These are phyloP conservation scores for Euplagia quadripunctaria DNA, from an alignment of 2,888 invertebrate species.

Conservation along the genomic window DNA sequence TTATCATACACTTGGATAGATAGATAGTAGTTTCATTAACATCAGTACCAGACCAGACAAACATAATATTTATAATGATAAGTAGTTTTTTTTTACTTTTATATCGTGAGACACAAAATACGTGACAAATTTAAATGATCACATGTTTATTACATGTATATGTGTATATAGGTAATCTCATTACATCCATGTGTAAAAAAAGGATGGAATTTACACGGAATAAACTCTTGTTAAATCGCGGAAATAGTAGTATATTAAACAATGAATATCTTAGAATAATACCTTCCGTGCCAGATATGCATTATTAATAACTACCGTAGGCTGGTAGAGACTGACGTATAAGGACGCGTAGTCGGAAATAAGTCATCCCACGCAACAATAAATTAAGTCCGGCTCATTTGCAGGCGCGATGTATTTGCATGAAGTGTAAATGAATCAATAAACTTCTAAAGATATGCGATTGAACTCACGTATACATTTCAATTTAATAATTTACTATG, in stretches of 20 bases:
- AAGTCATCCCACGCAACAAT: background rate
- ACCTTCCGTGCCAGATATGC: background rate
- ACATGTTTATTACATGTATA: too few species aligned
- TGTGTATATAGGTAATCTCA: too few species aligned
- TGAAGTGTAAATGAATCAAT: background rate
- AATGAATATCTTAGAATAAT: background rate
- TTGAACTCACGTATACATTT: too few species aligned
- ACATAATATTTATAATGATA: too few species aligned
- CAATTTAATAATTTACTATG: too few species aligned
- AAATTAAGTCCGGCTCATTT: background rate
- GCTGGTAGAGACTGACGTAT: background rate
- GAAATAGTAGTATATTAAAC: background rate
- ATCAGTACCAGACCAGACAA: background rate
- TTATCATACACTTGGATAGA: background rate
- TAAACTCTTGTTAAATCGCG: background rate
- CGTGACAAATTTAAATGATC: too few species aligned
- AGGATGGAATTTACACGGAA: too few species aligned
- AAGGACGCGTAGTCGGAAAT: background rate
- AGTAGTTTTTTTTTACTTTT: too few species aligned
- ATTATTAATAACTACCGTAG: background rate
- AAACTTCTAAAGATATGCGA: too few species aligned
- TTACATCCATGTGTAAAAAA: too few species aligned
- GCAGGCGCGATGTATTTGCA: background rate
- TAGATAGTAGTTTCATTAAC: slow-evolving; percentile 1
- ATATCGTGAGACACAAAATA: too few species aligned